phyloP scores from a whole-genome alignment of 1,140 invertebrate species.

The Melanaphis sacchari region DNA sequence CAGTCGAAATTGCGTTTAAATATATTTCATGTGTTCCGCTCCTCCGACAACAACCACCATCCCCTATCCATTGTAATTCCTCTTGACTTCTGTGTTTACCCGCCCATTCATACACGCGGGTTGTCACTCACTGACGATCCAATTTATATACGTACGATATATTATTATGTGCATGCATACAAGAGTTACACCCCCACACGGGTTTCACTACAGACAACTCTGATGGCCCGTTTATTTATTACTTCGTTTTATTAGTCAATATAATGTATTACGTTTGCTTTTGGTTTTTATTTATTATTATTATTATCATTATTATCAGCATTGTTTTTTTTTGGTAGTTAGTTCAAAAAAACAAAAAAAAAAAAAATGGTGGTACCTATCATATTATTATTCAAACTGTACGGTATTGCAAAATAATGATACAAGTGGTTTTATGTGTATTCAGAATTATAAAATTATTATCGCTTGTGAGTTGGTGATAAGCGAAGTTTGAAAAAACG shows the following conservation, averaged over 20 bases:
- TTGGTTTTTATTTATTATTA: slow-evolving; percentile 9
- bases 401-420: not conserved
- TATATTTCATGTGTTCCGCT: not conserved
- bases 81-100: not conserved
- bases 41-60: not conserved
- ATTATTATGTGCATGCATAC: not conserved
- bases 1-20: not conserved
- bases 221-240: slow-evolving; percentile 12
- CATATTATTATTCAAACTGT: not conserved
- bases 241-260: not conserved
- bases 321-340: no score
- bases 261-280: not conserved
- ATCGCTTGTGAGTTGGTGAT: not conserved
- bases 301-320: not conserved
- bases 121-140: slow-evolving; percentile 3
- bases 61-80: not conserved
- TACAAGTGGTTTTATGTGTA: not conserved
- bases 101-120: not conserved
- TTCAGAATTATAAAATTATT: not conserved
- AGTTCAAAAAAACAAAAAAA: not conserved
- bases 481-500: no score
- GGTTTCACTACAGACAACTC: not conserved
- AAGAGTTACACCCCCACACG: not conserved
- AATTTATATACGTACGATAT: slow-evolving; percentile 2
- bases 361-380: not conserved